These are phyloP conservation scores for Papilio demoleus DNA, from an alignment of 2,888 invertebrate genomes.

Conservation along the genomic window DNA sequence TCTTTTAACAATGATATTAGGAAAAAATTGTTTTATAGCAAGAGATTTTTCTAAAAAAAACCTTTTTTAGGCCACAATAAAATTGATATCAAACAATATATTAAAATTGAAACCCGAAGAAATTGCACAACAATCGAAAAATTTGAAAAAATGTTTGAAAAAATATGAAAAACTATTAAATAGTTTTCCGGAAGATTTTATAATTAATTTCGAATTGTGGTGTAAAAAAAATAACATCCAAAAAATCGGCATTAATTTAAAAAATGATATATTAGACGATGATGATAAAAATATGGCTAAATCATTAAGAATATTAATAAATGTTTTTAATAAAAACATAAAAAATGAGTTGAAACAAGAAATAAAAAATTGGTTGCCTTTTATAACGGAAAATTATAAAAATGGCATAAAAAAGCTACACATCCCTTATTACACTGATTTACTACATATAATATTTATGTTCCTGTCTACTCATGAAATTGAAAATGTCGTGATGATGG, in stretches of 20 bases:
- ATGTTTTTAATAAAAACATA: slow-evolving; percentile 38
- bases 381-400: slow-evolving; percentile 28
- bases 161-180: slow-evolving; percentile 25
- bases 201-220: slow-evolving; percentile 46
- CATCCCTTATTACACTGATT: slow-evolving; percentile 50
- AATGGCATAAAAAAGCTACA: slow-evolving; percentile 35
- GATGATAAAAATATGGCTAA: slow-evolving; percentile 33
- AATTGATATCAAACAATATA: slow-evolving; percentile 49
- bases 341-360: neutral
- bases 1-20: too few relatives aligned
- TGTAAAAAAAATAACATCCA: slow-evolving; percentile 46
- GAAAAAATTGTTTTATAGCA: too few relatives aligned
- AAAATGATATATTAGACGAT: slow-evolving; percentile 48
- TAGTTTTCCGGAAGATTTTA: slow-evolving; percentile 21
- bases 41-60: too few relatives aligned
- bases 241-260: slow-evolving; percentile 49
- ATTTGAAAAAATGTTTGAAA: slow-evolving; percentile 46
- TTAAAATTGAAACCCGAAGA: slow-evolving; percentile 46
- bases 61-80: slow-evolving; percentile 56
- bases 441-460: slow-evolving; percentile 52
- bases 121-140: slow-evolving; percentile 41
- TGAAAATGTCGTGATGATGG: slow-evolving; percentile 43
- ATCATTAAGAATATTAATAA: slow-evolving; percentile 49
- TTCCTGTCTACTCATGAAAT: slow-evolving; percentile 33
- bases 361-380: slow-evolving; percentile 1